Conservation (phyloP, 2,797 vertebrate genomes). For the Oceanodroma leucorhoa region DNA sequence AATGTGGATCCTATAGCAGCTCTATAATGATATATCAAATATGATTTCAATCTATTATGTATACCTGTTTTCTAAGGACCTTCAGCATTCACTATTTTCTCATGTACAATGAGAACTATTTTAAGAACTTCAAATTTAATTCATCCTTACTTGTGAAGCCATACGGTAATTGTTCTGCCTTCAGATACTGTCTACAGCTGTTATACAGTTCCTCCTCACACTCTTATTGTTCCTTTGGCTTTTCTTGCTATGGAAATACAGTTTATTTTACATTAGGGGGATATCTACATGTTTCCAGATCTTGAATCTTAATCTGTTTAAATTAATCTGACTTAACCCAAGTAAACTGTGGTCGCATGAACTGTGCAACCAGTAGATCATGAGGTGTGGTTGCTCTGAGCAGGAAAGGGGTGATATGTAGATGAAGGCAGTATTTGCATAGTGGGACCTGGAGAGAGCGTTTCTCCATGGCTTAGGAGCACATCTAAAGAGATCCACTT, state of each 20-base stretch:
- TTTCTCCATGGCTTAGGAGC: not conserved
- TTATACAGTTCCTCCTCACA: not conserved
- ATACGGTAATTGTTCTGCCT: not conserved
- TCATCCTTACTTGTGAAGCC: not conserved
- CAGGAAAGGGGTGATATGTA: not conserved
- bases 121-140: not conserved
- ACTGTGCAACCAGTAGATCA: not conserved
- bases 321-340: not conserved
- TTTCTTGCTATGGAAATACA: not conserved
- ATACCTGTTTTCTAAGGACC: not conserved
- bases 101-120: not conserved
- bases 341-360: not conserved
- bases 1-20: not conserved
- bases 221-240: not conserved
- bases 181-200: not conserved
- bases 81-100: not conserved
- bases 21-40: not conserved
- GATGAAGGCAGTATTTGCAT: not conserved
- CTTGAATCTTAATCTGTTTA: not conserved
- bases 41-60: not conserved
- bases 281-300: not conserved
- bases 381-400: not conserved
- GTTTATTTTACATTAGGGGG: not conserved
- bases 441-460: not conserved
- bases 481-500: not conserved